Conservation (phyloP, 1,140 invertebrate species). For the Eulimnadia texana region DNA sequence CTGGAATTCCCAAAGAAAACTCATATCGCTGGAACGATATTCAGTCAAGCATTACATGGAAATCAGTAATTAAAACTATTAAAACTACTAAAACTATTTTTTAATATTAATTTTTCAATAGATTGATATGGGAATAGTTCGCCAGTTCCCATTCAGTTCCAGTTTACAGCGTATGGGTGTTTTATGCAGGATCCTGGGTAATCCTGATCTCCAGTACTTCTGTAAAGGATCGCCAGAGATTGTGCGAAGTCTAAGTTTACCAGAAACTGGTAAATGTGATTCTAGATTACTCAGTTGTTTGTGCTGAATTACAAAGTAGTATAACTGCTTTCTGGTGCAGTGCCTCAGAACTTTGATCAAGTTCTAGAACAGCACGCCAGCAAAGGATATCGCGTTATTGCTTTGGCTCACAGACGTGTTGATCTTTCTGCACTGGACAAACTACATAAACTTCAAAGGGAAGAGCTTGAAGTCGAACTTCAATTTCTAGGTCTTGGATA, state of each 20-base stretch:
- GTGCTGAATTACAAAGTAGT: too few species aligned
- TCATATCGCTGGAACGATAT: too few species aligned
- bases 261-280: constrained; percentile 2
- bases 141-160: constrained; percentile 89
- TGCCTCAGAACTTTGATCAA: constrained; percentile 48
- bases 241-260: constrained; percentile 44
- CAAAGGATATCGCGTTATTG: constrained; percentile 76
- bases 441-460: constrained; percentile 38
- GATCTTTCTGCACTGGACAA: constrained; percentile 20
- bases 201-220: constrained; percentile 65
- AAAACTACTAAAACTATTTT: too few species aligned
- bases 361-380: constrained; percentile 64
- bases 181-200: constrained; percentile 58
- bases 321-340: too few species aligned
- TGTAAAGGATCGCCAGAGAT: constrained; percentile 87
- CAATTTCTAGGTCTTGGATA: too few species aligned
- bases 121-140: constrained; percentile 58
- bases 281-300: too few species aligned
- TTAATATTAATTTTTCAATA: too few species aligned
- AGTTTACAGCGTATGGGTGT: constrained; percentile 81
- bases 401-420: constrained; percentile 40
- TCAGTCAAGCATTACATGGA: neutral
- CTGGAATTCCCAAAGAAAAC: neutral
- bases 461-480: too few species aligned
- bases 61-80: neutral